These are phyloP conservation scores for Cynopterus brachyotis DNA, from an alignment of 2,113 vertebrate genomes.

Conservation along the genomic window DNA sequence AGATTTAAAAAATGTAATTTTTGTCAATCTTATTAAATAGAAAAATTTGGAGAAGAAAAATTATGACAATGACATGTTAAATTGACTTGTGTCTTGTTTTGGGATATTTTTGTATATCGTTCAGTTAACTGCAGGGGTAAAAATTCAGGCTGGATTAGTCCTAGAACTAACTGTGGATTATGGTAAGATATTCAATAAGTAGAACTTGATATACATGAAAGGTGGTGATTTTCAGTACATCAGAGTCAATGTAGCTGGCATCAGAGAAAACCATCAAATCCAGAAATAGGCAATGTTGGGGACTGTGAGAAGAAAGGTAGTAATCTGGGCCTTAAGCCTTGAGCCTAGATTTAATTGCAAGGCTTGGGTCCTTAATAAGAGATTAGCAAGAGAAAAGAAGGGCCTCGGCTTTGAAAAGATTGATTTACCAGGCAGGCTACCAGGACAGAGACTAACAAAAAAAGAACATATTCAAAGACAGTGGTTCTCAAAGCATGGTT, in stretches of 20 bases:
- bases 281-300: neutral
- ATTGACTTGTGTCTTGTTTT: neutral
- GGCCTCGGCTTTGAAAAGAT: neutral
- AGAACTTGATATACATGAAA: neutral
- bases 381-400: neutral
- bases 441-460: neutral
- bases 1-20: neutral
- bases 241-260: fast-evolving
- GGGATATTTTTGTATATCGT: too few relatives aligned
- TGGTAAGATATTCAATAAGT: neutral
- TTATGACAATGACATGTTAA: too few relatives aligned
- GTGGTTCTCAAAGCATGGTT: neutral
- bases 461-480: fast-evolving
- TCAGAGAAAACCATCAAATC: neutral
- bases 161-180: neutral
- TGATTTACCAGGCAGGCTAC: neutral
- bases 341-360: neutral
- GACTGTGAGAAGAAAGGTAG: neutral
- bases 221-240: neutral
- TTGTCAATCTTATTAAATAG: neutral
- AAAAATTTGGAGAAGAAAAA: neutral
- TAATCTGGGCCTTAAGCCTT: neutral
- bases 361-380: neutral
- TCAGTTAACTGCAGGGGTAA: neutral
- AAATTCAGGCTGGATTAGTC: neutral